Percentiles rank a stretch among this genome's conserved stretches.
Evolutionary conservation across 2,888 invertebrate species (phyloP).

Genomic region (Acronicta aceris): DNA sequence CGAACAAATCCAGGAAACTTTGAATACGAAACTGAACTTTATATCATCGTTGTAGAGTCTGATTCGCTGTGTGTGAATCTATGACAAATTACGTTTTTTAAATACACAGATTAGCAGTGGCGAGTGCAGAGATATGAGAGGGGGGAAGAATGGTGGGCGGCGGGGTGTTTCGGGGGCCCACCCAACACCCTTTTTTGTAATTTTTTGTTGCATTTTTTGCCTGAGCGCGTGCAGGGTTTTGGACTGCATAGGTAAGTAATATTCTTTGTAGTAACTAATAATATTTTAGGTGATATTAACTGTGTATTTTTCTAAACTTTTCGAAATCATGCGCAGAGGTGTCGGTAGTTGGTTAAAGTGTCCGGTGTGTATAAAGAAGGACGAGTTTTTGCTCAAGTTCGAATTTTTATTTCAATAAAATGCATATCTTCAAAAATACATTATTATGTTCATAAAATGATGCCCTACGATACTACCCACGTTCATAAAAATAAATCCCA

Average conservation of each 20-base stretch:
- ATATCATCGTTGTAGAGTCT: slow-evolving; percentile 44
- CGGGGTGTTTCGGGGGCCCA: slow-evolving; percentile 72
- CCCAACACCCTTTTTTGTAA: slow-evolving; percentile 79
- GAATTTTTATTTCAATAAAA: too few species aligned
- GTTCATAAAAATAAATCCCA: too few species aligned
- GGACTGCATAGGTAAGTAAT: slow-evolving; percentile 70
- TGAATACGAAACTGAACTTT: slow-evolving; percentile 57
- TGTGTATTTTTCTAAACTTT: too few species aligned
- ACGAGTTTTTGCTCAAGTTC: too few species aligned
- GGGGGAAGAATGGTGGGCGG: slow-evolving; percentile 73
- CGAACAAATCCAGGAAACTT: slow-evolving; percentile 64
- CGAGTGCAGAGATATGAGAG: slow-evolving; percentile 84
- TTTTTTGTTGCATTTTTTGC: slow-evolving; percentile 87
- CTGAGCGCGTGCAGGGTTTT: slow-evolving; percentile 75
- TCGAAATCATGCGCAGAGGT: too few species aligned
- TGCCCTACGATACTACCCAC: too few species aligned
- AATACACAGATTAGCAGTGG: slow-evolving; percentile 84
- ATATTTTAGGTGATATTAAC: neutral
- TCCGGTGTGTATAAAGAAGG: too few species aligned
- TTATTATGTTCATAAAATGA: too few species aligned
- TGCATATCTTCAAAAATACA: too few species aligned
- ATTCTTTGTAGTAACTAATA: slow-evolving; percentile 54
- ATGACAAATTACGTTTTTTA: slow-evolving; percentile 81
- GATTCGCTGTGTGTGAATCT: slow-evolving; percentile 49
- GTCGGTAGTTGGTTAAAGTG: too few species aligned